Percentiles rank a stretch among this genome's conserved stretches.
These are phyloP conservation scores for Chaenogobius annularis DNA, from an alignment of 2,113 vertebrate species.

Conservation along the genomic window DNA sequence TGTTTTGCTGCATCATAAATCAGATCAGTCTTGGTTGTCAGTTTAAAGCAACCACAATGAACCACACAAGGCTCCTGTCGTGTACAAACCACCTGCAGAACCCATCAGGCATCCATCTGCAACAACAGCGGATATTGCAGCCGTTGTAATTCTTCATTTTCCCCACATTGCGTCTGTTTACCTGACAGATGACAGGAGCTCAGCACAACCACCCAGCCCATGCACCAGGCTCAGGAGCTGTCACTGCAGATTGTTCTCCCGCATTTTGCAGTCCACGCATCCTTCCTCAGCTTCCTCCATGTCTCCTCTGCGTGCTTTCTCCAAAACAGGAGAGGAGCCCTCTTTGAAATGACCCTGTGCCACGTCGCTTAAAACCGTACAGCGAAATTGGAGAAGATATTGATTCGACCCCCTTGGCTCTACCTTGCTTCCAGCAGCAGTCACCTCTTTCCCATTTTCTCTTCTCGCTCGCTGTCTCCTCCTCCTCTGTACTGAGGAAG, in stretches of 20 bases:
- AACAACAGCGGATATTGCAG: slow-evolving; percentile 10
- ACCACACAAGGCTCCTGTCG: neutral
- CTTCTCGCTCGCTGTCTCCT: slow-evolving; percentile 38
- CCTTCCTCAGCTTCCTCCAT: slow-evolving; percentile 26
- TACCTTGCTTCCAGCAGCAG: slow-evolving; percentile 20
- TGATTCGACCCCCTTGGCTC: slow-evolving; percentile 29
- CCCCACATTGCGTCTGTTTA: slow-evolving; percentile 30
- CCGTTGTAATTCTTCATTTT: neutral
- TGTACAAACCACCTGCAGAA: slow-evolving; percentile 38
- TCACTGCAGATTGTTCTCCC: slow-evolving; percentile 39
- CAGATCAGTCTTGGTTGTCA: neutral
- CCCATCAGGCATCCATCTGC: neutral
- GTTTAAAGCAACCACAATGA: neutral
- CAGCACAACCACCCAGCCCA: slow-evolving; percentile 15
- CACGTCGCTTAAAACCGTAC: slow-evolving; percentile 25
- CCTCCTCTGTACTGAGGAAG: slow-evolving; percentile 55
- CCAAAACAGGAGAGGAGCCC: neutral
- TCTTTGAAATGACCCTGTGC: slow-evolving; percentile 12
- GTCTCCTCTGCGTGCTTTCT: slow-evolving; percentile 9
- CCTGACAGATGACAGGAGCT: slow-evolving; percentile 23
- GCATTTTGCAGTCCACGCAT: slow-evolving; percentile 24
- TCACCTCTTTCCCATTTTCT: slow-evolving; percentile 33
- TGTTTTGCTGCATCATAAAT: neutral
- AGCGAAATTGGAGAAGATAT: slow-evolving; percentile 47
- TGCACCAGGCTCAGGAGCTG: slow-evolving; percentile 28